Evolutionary conservation across 2,113 vertebrate genomes (phyloP).

Genomic region (Campylomormyrus tamandua): DNA sequence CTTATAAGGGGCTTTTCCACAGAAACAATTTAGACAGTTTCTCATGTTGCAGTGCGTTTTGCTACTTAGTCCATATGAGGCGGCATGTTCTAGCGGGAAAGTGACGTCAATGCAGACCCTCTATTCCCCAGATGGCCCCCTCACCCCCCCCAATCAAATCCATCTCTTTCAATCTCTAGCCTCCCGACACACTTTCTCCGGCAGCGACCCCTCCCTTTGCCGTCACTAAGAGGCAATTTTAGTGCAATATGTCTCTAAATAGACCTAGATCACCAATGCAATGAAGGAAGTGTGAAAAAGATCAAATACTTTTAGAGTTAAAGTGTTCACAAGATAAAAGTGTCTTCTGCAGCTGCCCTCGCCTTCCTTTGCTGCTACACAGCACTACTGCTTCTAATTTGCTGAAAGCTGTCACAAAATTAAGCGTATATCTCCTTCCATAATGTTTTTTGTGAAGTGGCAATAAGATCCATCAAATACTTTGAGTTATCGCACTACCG

Average conservation of each 20-base stretch:
- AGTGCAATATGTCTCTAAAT: background rate
- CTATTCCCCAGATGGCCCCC: background rate
- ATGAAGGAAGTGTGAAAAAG: background rate
- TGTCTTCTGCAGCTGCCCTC: background rate
- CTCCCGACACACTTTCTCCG: background rate
- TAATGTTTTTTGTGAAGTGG: background rate
- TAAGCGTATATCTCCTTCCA: background rate
- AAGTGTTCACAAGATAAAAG: background rate
- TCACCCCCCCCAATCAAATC: background rate
- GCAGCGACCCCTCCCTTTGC: background rate
- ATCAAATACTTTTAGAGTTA: background rate
- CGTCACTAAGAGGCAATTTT: background rate
- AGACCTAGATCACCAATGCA: background rate
- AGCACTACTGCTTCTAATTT: background rate
- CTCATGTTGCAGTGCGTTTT: background rate
- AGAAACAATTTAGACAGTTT: background rate
- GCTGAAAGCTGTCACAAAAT: background rate
- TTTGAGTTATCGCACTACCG: background rate
- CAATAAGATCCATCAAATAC: background rate
- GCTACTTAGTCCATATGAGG: background rate
- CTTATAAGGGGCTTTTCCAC: background rate
- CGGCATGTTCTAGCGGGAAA: background rate
- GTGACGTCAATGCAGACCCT: background rate
- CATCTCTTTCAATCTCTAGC: background rate
- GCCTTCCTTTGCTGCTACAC: background rate